Conservation (phyloP, 1,140 invertebrate species). For the Ephestia elutella region DNA sequence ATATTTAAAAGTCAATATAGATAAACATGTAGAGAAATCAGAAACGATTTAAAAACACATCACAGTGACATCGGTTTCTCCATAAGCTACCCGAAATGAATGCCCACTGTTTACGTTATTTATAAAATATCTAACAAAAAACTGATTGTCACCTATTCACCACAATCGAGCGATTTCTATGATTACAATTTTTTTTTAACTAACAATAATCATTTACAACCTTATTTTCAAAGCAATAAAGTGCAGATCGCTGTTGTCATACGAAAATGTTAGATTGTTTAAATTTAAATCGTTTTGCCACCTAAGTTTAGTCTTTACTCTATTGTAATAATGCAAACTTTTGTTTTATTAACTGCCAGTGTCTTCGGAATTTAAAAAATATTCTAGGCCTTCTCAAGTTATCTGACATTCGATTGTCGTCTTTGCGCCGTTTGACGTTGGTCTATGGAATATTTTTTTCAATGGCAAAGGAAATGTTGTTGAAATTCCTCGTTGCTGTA, state of each 20-base stretch:
- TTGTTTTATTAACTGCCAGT: conserved; percentile 31
- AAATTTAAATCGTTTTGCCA: conserved; percentile 13
- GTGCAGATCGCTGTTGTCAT: neutral
- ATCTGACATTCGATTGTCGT: conserved; percentile 8
- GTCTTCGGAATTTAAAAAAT: conserved; percentile 18
- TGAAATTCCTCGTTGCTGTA: conserved; percentile 26
- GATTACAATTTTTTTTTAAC: conserved; percentile 20
- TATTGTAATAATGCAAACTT: conserved; percentile 37
- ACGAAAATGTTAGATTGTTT: conserved; percentile 12
- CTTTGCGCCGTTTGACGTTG: conserved; percentile 14
- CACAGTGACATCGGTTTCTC: conserved; percentile 44
- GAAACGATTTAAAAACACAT: conserved; percentile 53
- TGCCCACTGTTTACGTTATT: no score
- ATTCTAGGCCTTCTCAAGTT: neutral
- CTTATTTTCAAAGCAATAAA: conserved; percentile 11
- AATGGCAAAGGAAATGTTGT: conserved; percentile 16
- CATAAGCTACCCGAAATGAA: conserved; percentile 60
- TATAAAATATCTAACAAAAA: no score
- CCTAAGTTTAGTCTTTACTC: conserved; percentile 35
- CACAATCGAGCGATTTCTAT: conserved; percentile 46
- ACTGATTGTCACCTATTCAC: conserved; percentile 55
- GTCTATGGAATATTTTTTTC: conserved; percentile 5
- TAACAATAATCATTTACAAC: neutral
- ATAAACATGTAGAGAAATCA: conserved; percentile 25
- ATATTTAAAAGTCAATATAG: neutral